Percentiles rank a stretch among this genome's conserved stretches.
phyloP scores from a whole-genome alignment of 2,888 invertebrate species.

The Microctonus hyperodae region DNA sequence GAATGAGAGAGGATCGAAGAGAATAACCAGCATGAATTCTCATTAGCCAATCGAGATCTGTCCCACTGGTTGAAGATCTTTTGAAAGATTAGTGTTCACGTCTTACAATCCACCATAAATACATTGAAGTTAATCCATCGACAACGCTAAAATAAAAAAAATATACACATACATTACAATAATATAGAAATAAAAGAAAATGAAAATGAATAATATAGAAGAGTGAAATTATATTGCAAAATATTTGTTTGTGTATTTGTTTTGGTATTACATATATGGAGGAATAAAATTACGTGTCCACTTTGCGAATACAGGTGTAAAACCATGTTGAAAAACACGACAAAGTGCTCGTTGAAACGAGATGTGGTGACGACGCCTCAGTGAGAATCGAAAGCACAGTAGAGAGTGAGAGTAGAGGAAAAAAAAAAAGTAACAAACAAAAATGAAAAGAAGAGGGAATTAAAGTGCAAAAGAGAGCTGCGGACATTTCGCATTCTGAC shows the following conservation, averaged over 20 bases:
- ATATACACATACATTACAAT: too few relatives aligned
- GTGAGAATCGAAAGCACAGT: neutral
- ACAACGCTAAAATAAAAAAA: constrained; percentile 3
- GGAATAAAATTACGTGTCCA: neutral
- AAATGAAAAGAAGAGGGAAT: neutral
- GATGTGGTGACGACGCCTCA: neutral
- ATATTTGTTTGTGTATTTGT: too few relatives aligned
- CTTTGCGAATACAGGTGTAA: constrained; percentile 56
- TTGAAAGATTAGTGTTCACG: constrained; percentile 33
- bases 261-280: constrained; percentile 6
- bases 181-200: constrained; percentile 5
- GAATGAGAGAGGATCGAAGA: neutral
- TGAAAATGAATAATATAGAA: neutral
- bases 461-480: constrained; percentile 4
- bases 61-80: constrained; percentile 37
- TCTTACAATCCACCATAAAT: constrained; percentile 26
- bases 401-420: neutral
- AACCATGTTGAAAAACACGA: constrained; percentile 30
- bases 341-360: neutral
- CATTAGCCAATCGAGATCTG: constrained; percentile 41
- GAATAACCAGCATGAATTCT: constrained; percentile 40
- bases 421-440: neutral
- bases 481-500: constrained; percentile 54
- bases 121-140: constrained; percentile 14
- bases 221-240: neutral